These are phyloP conservation scores for Sminthurides bifidus DNA, from an alignment of 1,140 invertebrate species.

Conservation along the genomic window DNA sequence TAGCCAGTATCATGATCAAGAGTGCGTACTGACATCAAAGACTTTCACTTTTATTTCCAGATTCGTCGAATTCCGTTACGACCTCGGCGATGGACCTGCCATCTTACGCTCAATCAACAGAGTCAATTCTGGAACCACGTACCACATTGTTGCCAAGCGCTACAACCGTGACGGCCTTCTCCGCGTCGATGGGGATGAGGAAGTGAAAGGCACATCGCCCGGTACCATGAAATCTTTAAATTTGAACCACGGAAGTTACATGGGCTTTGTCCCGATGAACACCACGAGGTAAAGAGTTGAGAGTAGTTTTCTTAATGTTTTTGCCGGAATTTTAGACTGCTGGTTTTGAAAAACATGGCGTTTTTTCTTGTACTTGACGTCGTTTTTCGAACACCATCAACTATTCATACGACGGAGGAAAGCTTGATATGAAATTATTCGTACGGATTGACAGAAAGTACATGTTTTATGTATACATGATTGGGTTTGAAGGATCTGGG, in stretches of 20 bases:
- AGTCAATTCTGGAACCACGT: conserved; percentile 59
- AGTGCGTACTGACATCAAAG: neutral
- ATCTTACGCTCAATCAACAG: conserved; percentile 59
- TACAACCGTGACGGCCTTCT: conserved; percentile 74
- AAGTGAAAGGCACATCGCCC: conserved; percentile 63
- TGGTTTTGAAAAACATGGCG: neutral
- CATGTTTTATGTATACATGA: too few species aligned
- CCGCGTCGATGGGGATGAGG: conserved; percentile 64
- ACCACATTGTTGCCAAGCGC: conserved; percentile 66
- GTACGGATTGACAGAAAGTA: too few species aligned
- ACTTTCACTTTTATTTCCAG: conserved; percentile 33
- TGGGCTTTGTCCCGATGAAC: conserved; percentile 69
- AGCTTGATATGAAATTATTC: too few species aligned
- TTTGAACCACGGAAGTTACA: conserved; percentile 63
- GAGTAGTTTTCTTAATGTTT: neutral
- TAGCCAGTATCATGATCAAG: neutral
- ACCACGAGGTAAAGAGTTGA: conserved; percentile 47
- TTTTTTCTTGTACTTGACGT: neutral
- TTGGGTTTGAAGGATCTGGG: conserved; percentile 53
- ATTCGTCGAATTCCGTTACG: conserved; percentile 57
- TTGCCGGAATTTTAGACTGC: neutral
- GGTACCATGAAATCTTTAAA: conserved; percentile 71
- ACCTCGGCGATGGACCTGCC: conserved; percentile 73
- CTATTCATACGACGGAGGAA: neutral
- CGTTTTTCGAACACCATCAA: neutral